A percentile compares a stretch with the other conserved stretches of the same genome.
phyloP scores from a whole-genome alignment of 2,888 invertebrate genomes.

The Drosophila nigritarsus region DNA sequence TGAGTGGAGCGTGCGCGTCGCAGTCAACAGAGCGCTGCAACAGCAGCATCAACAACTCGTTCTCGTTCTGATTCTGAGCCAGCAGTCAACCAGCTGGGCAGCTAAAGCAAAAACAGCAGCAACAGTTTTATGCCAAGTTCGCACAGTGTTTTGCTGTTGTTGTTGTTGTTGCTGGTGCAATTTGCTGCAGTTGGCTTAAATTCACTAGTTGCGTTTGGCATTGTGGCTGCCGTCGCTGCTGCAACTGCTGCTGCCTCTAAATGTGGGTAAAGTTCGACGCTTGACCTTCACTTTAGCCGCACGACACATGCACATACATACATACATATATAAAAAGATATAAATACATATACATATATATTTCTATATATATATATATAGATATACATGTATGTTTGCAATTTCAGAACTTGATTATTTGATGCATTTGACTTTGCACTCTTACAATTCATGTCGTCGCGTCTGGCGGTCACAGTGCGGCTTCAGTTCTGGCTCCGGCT shows the following conservation, averaged over 20 bases:
- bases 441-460: conserved; percentile 73
- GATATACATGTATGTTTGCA: conserved; percentile 41
- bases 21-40: conserved; percentile 14
- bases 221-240: conserved; percentile 33
- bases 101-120: conserved; percentile 13
- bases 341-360: conserved; percentile 3
- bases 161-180: conserved; percentile 35
- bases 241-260: conserved; percentile 43
- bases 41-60: conserved; percentile 48
- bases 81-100: conserved; percentile 35
- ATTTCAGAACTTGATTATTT: conserved; percentile 69
- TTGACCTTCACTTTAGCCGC: conserved; percentile 75
- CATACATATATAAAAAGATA: background rate
- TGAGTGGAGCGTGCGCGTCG: conserved; percentile 55
- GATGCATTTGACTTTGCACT: conserved; percentile 78
- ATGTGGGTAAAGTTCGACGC: conserved; percentile 83
- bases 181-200: conserved; percentile 65
- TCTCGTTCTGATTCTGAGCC: conserved; percentile 62
- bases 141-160: conserved; percentile 42
- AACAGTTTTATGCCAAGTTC: conserved; percentile 72
- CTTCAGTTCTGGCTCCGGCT: conserved; percentile 26
- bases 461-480: conserved; percentile 70
- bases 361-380: conserved; percentile 16
- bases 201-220: conserved; percentile 55
- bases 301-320: conserved; percentile 41